Evolutionary conservation across 2,113 vertebrate genomes (phyloP), one percentile per base, ranked within the genome.

Genomic region (Mionectes macconnelli): DNA sequence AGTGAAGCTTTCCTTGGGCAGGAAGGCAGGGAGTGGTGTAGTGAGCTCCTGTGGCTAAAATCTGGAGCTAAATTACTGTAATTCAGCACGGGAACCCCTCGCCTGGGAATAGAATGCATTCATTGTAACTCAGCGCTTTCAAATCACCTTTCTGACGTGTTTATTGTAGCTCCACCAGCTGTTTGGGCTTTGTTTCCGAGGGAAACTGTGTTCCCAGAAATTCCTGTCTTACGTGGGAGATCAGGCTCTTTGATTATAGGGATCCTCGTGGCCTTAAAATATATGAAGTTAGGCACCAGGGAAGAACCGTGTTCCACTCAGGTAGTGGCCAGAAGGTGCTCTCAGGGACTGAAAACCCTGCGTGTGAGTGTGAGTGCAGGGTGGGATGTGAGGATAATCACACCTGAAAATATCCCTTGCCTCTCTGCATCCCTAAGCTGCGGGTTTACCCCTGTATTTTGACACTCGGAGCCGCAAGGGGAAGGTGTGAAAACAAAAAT

Each of bases 281-380:
- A 37, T 10, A 10, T 3, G 4, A 25, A 8, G 3, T 47, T 28
- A 16, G n/a, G 60, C 80, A 55, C 28, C 3, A 4, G 17, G 31
- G 60, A 74, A 20, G 67, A 30, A 18, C n/a, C 21, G 1, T 12
- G 16, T 55, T 56, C 35, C 6, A 23, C 37, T 10, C 14, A 9
- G 40, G 13, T 9, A 10, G 64, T 27, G 52, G 12, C 45, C 59
- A 23, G 35, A 42, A 64, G 47, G 59, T 33, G 3, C 7, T 49
- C 9, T 49, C 9, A 8, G 21, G 47, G 11, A 7, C 7, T n/a
- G 8, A 22, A 52, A 78, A 4, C 24, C 20, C 47, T 2, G 24
- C 3, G 0, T 2, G 24, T 19, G 27, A 18, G 37, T 20, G 37
- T 1, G 0, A 63, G 31, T 40, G 3, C 52, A 10, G 6, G 33